Base-by-base conservation (phyloP, 2,888 invertebrate genomes). In the Parochlus steinenii region DNA sequence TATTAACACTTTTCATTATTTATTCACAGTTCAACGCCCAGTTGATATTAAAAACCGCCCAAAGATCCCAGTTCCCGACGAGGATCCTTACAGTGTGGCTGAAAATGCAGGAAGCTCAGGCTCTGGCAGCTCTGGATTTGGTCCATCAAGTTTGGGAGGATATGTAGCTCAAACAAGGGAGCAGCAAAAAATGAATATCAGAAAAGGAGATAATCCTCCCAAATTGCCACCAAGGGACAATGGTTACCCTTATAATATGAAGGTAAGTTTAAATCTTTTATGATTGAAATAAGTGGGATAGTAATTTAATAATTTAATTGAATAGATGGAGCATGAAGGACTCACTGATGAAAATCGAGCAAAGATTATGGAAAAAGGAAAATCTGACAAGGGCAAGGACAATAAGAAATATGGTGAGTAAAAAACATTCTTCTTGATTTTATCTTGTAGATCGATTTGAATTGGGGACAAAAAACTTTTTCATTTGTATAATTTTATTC, bases 71-170 rank as follows among this genome's bases (percentile, higher is more conserved):
- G 78, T 87, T 43, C 86, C 87, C 4, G 89, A 90, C 52, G 90
- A 90, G 56, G 89, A 90, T 61, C 90, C 89, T 5, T 90, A 89
- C 65, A 86, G 85, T 55, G 74, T 87, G 44, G 87, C 89, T 24
- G 77, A 77, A 44, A 74, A 70, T 44, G 73, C 73, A 8, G 34
- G 28, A 7, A 36, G 36, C 24, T 27, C 69, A 31, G 71, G 36
- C 24, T 27, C 69, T 31, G 71, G 71, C 40, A 71, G 67, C 51
- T 74, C 71, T 20, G 74, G 69, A 42, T 74, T 71, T 50, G 64
- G 64, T 2, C 20, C 15, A 31, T 31, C 31, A n/a, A 24, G 30
- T 6, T 30, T 36, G 40, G 62, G 56, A 31, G 73, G 72, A 38
- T 67, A 71, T 45, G 77, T 77, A 32, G 73, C 77, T 54, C 78